A percentile compares a stretch with the other conserved stretches of the same genome.
phyloP scores from a whole-genome alignment of 2,113 vertebrate species.

The Montifringilla adamsi region DNA sequence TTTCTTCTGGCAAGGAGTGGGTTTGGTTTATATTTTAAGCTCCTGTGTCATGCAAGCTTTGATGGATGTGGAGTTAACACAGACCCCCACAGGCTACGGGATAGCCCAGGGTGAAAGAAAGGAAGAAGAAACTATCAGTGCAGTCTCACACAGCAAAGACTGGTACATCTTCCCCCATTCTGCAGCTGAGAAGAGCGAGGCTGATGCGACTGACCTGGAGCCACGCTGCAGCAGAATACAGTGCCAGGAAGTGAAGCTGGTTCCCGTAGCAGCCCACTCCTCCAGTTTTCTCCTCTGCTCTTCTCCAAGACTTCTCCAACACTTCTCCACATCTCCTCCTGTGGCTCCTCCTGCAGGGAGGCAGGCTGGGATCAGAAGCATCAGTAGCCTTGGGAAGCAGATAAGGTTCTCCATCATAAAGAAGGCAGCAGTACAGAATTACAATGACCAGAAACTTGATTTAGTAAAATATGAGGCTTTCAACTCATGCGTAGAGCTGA shows the following conservation, averaged over 20 bases:
- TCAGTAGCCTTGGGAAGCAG: neutral
- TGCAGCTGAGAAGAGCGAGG: neutral
- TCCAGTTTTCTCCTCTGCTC: neutral
- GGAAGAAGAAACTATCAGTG: neutral
- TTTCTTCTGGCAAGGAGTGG: neutral
- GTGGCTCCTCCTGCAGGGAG: neutral
- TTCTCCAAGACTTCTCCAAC: neutral
- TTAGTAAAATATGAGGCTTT: neutral
- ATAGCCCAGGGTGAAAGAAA: neutral
- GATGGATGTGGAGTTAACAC: neutral
- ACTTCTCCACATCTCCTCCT: neutral
- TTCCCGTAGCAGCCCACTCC: neutral
- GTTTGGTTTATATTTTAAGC: neutral
- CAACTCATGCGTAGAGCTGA: fast-evolving
- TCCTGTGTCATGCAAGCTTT: neutral
- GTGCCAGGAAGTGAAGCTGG: neutral
- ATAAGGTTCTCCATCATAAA: neutral
- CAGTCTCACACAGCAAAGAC: neutral
- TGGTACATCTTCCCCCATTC: neutral
- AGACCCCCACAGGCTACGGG: neutral
- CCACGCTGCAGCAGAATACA: neutral
- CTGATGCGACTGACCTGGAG: neutral
- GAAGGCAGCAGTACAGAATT: neutral
- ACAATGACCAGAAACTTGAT: neutral
- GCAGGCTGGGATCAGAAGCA: neutral